These are phyloP conservation scores for Portunus trituberculatus DNA, from an alignment of 1,140 invertebrate species.

Conservation along the genomic window DNA sequence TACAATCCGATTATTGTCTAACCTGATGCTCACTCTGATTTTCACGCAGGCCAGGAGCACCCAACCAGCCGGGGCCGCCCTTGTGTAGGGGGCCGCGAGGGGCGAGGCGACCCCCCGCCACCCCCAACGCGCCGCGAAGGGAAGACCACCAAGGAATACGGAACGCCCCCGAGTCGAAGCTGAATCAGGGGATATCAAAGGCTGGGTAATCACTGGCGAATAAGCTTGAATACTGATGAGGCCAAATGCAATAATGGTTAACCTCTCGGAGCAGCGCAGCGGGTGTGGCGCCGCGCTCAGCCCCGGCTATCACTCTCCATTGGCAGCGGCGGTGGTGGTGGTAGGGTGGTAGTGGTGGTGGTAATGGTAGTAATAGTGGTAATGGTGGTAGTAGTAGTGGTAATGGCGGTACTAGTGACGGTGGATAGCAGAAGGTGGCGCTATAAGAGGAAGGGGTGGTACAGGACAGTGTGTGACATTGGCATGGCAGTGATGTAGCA, in stretches of 20 bases:
- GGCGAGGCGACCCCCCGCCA: background rate
- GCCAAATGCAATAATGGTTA: constrained; percentile 71
- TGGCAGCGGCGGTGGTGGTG: constrained; percentile 27
- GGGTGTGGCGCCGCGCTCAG: constrained; percentile 58
- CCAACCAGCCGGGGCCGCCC: background rate
- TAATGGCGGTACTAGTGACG: background rate
- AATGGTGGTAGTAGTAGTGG: background rate
- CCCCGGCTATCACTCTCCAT: constrained; percentile 62
- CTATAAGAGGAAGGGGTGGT: background rate
- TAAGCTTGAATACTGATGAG: constrained; percentile 69
- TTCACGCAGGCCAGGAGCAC: background rate
- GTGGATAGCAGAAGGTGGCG: background rate
- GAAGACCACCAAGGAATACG: constrained; percentile 10
- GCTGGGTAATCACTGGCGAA: constrained; percentile 61
- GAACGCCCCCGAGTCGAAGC: background rate
- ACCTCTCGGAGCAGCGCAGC: constrained; percentile 70
- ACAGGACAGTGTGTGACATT: too few relatives aligned
- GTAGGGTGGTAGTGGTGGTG: background rate
- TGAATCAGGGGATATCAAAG: constrained; percentile 66
- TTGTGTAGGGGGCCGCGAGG: background rate
- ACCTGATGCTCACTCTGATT: constrained; percentile 55
- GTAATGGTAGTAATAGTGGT: background rate
- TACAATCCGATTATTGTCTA: constrained; percentile 74
- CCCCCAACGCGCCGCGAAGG: background rate
- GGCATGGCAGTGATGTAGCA: background rate